phyloP scores from a whole-genome alignment of 1,140 invertebrate genomes.

The Wiebesia pumilae region DNA sequence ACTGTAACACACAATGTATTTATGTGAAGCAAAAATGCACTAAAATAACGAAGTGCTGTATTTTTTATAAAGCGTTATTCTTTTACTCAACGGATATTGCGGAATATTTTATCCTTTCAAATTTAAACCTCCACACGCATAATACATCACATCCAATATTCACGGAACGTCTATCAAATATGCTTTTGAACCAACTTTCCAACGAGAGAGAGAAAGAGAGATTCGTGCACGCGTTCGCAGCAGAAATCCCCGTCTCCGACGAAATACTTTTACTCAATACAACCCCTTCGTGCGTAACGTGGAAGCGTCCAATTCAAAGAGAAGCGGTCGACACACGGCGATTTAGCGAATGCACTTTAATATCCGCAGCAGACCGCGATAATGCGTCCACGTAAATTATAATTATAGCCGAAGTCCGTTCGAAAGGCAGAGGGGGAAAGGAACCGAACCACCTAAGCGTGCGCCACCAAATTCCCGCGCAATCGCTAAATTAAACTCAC shows the following conservation, averaged over 20 bases:
- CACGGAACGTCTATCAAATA: slow-evolving; percentile 19
- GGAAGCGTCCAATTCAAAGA: not conserved
- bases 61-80: not conserved
- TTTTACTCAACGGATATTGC: not conserved
- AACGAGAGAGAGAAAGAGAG: not conserved
- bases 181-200: slow-evolving; percentile 8
- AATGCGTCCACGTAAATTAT: not conserved
- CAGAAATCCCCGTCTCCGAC: not conserved
- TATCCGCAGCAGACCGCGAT: not conserved
- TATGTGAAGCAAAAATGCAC: too few relatives aligned
- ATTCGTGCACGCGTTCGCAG: not conserved
- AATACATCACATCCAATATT: slow-evolving; percentile 19
- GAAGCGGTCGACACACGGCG: too few relatives aligned
- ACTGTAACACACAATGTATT: too few relatives aligned
- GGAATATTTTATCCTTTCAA: slow-evolving; percentile 1
- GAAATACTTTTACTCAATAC: not conserved
- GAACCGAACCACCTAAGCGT: slow-evolving; percentile 6
- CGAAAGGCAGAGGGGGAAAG: not conserved
- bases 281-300: not conserved
- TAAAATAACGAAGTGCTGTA: too few relatives aligned
- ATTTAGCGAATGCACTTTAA: not conserved
- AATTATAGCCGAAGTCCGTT: not conserved
- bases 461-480: slow-evolving; percentile 16
- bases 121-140: not conserved
- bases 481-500: slow-evolving; percentile 46